These are phyloP conservation scores for Dynastes grantii DNA, from an alignment of 2,888 invertebrate species.

Conservation along the genomic window DNA sequence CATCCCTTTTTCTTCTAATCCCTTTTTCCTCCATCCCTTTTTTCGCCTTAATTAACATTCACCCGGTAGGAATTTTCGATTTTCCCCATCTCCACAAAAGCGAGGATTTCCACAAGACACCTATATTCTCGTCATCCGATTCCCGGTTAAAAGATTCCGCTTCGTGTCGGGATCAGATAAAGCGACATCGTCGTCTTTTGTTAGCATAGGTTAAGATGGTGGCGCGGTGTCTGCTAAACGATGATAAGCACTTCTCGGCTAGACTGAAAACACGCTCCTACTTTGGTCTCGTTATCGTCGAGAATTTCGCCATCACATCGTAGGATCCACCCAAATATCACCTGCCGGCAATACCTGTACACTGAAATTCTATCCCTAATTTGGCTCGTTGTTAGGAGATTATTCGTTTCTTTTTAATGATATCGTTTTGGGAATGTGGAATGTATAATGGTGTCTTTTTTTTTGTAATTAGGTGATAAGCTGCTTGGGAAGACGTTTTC, in stretches of 20 bases:
- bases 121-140: constrained; percentile 3
- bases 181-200: constrained; percentile 9
- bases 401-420: too few relatives aligned
- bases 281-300: constrained; percentile 23
- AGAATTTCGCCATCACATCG: constrained; percentile 13
- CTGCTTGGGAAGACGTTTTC: too few relatives aligned
- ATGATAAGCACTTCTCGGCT: constrained; percentile 23
- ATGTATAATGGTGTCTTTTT: too few relatives aligned
- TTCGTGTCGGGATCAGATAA: constrained; percentile 16
- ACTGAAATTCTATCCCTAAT: too few relatives aligned
- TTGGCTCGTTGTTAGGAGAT: too few relatives aligned
- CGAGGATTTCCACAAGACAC: constrained; percentile 23
- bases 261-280: constrained; percentile 20
- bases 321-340: too few relatives aligned
- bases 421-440: too few relatives aligned
- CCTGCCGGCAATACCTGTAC: too few relatives aligned
- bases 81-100: background rate
- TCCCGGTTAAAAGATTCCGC: constrained; percentile 7
- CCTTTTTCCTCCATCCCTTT: too few relatives aligned
- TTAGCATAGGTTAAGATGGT: constrained; percentile 4
- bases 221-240: constrained; percentile 29
- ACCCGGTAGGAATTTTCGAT: constrained; percentile 3
- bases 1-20: too few relatives aligned
- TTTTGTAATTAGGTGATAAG: too few relatives aligned
- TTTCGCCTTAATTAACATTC: constrained; percentile 8